Evolutionary conservation across 2,113 vertebrate species (phyloP), one percentile per base, ranked within the genome.

Genomic region (Malurus cyaneus): DNA sequence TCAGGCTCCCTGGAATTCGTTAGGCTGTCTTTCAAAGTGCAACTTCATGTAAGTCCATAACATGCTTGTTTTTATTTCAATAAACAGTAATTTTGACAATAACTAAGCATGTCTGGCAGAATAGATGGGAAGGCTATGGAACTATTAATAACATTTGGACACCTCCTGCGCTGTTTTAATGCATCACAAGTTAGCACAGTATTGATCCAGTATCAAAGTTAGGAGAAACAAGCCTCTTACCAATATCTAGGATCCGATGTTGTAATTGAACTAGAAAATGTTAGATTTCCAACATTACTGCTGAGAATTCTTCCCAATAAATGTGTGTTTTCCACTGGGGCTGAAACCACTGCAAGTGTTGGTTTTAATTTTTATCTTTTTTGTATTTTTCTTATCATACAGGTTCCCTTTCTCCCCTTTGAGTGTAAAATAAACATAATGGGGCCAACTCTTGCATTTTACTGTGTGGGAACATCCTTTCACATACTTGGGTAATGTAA

Each of bases 221-320:
- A 97, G 95, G 90, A 87, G 96, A 96, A 97, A 97, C 97, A 97
- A 97, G 96, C 96, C 97, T 97, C 97, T 98, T 97, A 97, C 97
- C 98, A 98, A 98, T 98, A 98, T 97, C 97, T 96, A 96, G 96
- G 94, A 97, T 94, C 92, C 44, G 56, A 93, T 94, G 92, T 95
- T 98, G 96, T 98, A 98, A 98, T 97, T 98, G 97, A 98, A 97
- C 97, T 93, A 97, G 96, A 97, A 98, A 97, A 97, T 96, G 97
- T 98, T 97, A 98, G 97, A 96, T 98, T 97, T 98, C 95, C 92
- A 95, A 90, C 94, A 95, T 94, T 97, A 91, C 97, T 97, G 96
- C 88, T 97, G 98, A 98, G 97, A 98, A 96, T 98, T 98, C 97
- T 98, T 98, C 97, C 96, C 97, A 98, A 98, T 98, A 98, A 98